A percentile compares a stretch with the other conserved stretches of the same genome.
phyloP scores from a whole-genome alignment of 30 jellyfish, hydroid and myxozoan genomes.

The Turritopsis dohrnii region DNA sequence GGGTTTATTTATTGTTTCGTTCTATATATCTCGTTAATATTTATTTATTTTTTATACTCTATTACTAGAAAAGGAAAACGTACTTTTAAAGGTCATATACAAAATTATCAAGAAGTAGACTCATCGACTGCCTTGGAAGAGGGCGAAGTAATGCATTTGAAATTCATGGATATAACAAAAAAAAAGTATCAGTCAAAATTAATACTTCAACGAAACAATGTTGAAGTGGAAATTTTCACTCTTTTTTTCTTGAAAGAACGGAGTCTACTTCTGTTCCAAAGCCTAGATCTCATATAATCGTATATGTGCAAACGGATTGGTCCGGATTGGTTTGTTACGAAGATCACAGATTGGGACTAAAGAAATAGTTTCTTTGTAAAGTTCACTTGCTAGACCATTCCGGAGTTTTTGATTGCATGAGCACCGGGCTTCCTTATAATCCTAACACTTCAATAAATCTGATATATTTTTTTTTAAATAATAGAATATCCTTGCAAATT shows the following conservation, averaged over 20 bases:
- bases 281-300: neutral
- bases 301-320: no score
- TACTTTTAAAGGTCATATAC: neutral
- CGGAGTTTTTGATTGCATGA: no score
- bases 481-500: neutral
- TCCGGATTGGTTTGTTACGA: no score
- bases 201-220: no score
- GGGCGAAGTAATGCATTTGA: neutral
- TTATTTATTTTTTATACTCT: neutral
- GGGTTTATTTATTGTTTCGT: neutral
- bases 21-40: neutral
- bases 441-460: neutral
- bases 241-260: no score
- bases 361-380: no score
- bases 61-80: neutral
- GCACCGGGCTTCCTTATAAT: neutral
- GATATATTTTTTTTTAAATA: neutral
- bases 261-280: neutral
- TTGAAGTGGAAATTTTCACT: no score
- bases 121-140: neutral
- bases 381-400: no score
- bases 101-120: neutral
- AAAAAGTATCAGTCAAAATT: no score
- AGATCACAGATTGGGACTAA: no score
- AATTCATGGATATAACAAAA: no score